Percentiles rank a stretch among this genome's conserved stretches.
phyloP scores from a whole-genome alignment of 1,140 invertebrate species.

The Drosophila paulistorum region DNA sequence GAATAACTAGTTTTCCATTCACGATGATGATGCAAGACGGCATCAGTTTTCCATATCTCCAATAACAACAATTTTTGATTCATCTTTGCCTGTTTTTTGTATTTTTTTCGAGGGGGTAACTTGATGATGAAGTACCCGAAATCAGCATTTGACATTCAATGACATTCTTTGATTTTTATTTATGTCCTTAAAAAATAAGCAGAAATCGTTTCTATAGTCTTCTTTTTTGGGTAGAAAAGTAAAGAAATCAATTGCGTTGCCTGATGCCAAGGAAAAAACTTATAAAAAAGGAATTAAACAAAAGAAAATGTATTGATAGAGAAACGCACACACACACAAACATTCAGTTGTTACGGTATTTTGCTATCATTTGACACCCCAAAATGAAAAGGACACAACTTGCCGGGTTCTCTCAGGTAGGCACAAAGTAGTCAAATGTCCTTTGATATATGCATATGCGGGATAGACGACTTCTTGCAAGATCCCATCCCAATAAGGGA shows the following conservation, averaged over 20 bases:
- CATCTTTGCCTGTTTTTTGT: conserved; percentile 41
- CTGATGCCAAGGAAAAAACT: conserved; percentile 55
- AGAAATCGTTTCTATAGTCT: conserved; percentile 15
- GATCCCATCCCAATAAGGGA: conserved; percentile 25
- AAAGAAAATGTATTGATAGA: conserved; percentile 41
- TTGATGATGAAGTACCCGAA: conserved; percentile 67
- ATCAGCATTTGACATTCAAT: conserved; percentile 63
- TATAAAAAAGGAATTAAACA: conserved; percentile 62
- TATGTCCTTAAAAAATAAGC: conserved; percentile 54
- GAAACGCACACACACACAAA: conserved; percentile 27
- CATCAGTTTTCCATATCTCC: conserved; percentile 66
- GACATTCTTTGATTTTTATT: conserved; percentile 67
- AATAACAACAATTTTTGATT: conserved; percentile 56
- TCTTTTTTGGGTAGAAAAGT: conserved; percentile 69
- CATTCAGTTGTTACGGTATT: conserved; percentile 55
- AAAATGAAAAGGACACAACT: conserved; percentile 35
- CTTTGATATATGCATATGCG: conserved; percentile 59
- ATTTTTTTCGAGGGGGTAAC: conserved; percentile 39
- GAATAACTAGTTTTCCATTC: conserved; percentile 44
- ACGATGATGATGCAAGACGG: conserved; percentile 30
- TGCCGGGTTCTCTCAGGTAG: conserved; percentile 52
- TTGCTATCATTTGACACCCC: conserved; percentile 73
- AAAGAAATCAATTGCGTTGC: conserved; percentile 77
- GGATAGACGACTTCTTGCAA: conserved; percentile 13
- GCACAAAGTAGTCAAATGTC: conserved; percentile 3